Conservation (phyloP, 1,140 invertebrate species). For the Bicyclus anynana region DNA sequence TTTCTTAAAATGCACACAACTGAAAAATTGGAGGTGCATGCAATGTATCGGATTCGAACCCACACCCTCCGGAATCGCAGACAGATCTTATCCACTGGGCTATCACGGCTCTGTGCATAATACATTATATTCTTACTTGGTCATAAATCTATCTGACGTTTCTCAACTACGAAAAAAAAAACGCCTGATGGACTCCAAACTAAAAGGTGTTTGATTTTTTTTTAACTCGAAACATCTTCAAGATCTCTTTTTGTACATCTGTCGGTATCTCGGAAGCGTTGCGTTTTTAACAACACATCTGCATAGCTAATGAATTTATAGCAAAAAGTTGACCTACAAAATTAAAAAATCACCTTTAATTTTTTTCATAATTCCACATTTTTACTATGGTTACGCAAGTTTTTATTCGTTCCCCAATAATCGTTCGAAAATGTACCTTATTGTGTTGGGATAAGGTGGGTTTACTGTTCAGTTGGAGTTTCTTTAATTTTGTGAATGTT, state of each 20-base stretch:
- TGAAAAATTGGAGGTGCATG: no score
- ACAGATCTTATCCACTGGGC: no score
- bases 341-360: slow-evolving; percentile 51
- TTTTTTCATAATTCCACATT: slow-evolving; percentile 37
- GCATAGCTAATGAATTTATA: slow-evolving; percentile 66
- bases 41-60: no score
- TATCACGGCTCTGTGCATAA: no score
- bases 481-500: slow-evolving; percentile 25
- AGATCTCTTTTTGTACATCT: slow-evolving; percentile 61
- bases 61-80: no score
- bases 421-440: slow-evolving; percentile 25
- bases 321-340: slow-evolving; percentile 74
- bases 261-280: slow-evolving; percentile 48
- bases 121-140: no score
- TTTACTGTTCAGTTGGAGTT: not conserved
- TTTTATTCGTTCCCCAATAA: not conserved
- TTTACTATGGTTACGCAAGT: slow-evolving; percentile 25
- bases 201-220: slow-evolving; percentile 59
- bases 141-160: not conserved
- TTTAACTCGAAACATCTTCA: slow-evolving; percentile 58
- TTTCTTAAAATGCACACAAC: no score
- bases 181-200: slow-evolving; percentile 37
- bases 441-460: not conserved
- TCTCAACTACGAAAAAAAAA: slow-evolving; percentile 34
- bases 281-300: slow-evolving; percentile 66